Base-by-base conservation (phyloP, 2,797 vertebrate species). In the Sorex maritimensis region DNA sequence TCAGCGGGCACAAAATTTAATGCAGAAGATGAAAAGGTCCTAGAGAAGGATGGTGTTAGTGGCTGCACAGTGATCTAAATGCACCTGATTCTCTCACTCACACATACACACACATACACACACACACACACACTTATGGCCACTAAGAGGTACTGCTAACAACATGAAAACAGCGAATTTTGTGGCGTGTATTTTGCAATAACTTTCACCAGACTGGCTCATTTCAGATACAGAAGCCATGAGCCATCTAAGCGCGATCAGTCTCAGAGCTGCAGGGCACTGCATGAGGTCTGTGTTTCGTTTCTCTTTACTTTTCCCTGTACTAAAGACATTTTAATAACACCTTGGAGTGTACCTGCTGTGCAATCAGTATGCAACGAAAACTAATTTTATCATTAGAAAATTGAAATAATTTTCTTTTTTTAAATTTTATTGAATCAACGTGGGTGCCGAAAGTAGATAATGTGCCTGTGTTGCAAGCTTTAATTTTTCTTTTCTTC, bases 301-400 rank as follows among this genome's bases (percentile, higher is more conserved):
- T 61, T 77, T 93, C 87, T 81, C 49, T 84, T 88, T 41, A 46
- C 74, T 38, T 44, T 67, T 84, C 72, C 38, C 30, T 73, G 8
- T 0, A 73, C 13, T 77, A 44, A 15, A 46, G 77, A 77, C 78
- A 81, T 63, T 80, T 90, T 91, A 90, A 46, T 46, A 86, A 87
- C 30, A 82, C 52, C 14, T 55, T 19, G 28, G 41, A 44, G 71
- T 19, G 14, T 24, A 80, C 73, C 46, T 82, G n/a, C 12, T 44
- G 44, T 75, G 80, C 90, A 72, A 73, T 30, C 28, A 21, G 21
- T 81, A 86, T 9, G 73, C 30, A 44, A 58, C 23, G 49, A 81
- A 78, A 85, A 79, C n/a, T 49, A 81, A 79, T 24, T 77, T 61
- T 63, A 85, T 34, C 30, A 63, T 79, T 41, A 69, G 84, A 41